phyloP scores from a whole-genome alignment of 2,113 vertebrate species.

The Phoenicopterus ruber region DNA sequence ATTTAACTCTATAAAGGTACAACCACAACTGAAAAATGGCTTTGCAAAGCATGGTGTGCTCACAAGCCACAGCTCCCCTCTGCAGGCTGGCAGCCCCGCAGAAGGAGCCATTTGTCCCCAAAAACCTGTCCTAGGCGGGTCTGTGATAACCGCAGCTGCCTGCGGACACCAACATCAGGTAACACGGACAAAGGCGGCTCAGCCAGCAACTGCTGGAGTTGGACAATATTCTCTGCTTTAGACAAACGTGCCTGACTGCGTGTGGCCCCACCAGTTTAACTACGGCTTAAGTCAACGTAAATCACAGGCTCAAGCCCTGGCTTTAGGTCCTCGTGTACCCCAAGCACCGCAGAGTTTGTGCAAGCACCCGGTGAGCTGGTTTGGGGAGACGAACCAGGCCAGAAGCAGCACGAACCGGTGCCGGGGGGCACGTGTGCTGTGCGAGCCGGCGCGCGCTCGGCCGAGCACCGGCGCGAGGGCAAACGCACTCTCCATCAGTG shows the following conservation, averaged over 20 bases:
- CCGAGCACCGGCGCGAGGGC: rapidly evolving
- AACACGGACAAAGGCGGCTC: rapidly evolving
- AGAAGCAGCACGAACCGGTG: rapidly evolving
- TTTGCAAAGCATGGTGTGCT: neutral
- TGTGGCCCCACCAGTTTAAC: rapidly evolving
- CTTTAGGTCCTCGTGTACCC: neutral
- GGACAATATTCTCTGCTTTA: rapidly evolving
- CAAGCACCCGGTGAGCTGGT: neutral
- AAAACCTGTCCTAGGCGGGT: neutral
- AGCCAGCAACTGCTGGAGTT: rapidly evolving
- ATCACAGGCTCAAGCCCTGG: neutral
- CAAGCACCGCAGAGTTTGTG: neutral
- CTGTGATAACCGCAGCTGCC: rapidly evolving
- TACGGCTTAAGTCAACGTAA: neutral
- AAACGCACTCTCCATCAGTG: too few relatives aligned
- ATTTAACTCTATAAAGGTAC: neutral
- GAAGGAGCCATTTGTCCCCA: neutral
- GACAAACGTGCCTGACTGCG: rapidly evolving
- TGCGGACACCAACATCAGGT: neutral
- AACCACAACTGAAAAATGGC: rapidly evolving
- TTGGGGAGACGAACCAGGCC: neutral
- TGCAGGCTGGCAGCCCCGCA: rapidly evolving
- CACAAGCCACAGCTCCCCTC: neutral
- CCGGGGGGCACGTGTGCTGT: rapidly evolving
- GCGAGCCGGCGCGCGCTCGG: rapidly evolving